phyloP scores from a whole-genome alignment of 2,797 vertebrate genomes.

The Crypturellus tataupa region DNA sequence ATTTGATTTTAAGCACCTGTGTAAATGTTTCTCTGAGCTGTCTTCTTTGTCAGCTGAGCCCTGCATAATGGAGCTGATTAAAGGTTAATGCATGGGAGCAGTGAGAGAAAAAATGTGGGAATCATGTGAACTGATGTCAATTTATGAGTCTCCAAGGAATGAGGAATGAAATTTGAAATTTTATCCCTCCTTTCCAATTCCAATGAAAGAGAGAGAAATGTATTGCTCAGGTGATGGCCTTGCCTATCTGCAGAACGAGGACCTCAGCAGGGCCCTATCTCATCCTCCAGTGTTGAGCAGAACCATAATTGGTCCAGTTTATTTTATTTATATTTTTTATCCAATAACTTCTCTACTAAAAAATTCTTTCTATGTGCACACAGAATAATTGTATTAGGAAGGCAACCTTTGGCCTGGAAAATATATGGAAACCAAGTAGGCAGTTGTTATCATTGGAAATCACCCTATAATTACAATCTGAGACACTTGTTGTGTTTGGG shows the following conservation, averaged over 20 bases:
- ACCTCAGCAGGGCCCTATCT: background rate
- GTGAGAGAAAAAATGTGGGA: conserved; percentile 48
- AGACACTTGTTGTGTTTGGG: conserved; percentile 57
- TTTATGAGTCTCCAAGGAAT: conserved; percentile 10
- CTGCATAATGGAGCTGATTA: background rate
- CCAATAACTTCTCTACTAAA: background rate
- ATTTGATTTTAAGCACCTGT: background rate
- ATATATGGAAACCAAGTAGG: background rate
- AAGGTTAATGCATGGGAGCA: background rate
- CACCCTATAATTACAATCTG: conserved; percentile 65
- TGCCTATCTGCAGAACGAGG: fast-evolving
- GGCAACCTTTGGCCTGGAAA: conserved; percentile 65
- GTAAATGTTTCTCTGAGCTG: background rate
- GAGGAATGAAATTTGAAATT: conserved; percentile 34
- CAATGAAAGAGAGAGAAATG: background rate
- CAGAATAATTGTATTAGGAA: background rate
- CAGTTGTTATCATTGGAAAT: conserved; percentile 66
- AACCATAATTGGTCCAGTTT: fast-evolving
- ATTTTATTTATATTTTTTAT: background rate
- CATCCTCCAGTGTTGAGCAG: fast-evolving
- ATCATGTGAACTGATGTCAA: conserved; percentile 61
- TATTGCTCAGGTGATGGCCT: background rate
- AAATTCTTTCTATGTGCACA: fast-evolving
- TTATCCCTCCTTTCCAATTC: background rate
- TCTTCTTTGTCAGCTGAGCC: background rate